A percentile compares a stretch with the other conserved stretches of the same genome.
These are phyloP conservation scores for Nipponia nippon DNA, from an alignment of 2,113 vertebrate genomes.

Conservation along the genomic window DNA sequence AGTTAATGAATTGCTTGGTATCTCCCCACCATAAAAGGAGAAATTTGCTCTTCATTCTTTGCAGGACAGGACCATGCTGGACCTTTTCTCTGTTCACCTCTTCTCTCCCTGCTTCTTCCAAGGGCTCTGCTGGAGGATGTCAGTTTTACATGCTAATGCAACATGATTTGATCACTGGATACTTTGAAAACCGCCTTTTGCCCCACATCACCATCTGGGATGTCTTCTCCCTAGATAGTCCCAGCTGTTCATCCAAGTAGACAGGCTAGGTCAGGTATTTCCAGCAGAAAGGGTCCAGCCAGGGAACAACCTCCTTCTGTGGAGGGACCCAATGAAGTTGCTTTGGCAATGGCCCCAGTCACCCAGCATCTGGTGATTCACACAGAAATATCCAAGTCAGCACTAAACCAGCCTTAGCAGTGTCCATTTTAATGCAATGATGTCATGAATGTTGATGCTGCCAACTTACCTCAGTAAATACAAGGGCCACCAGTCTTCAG, in stretches of 20 bases:
- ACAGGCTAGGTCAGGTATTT: not conserved
- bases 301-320: not conserved
- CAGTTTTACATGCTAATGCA: not conserved
- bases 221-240: not conserved
- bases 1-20: not conserved
- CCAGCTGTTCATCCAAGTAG: not conserved
- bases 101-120: not conserved
- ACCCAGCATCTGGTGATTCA: not conserved
- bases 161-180: not conserved
- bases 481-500: fast-evolving
- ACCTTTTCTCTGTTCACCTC: not conserved
- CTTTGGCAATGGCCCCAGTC: not conserved
- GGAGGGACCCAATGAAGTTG: not conserved
- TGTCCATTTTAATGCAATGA: not conserved
- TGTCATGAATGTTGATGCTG: not conserved
- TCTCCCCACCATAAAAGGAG: not conserved
- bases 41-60: not conserved
- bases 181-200: not conserved
- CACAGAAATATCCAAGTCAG: not conserved
- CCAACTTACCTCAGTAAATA: not conserved
- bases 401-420: not conserved
- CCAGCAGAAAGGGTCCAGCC: not conserved
- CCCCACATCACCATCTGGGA: not conserved
- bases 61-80: no score
- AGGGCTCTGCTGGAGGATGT: not conserved